Evolutionary conservation across 2,797 vertebrate genomes (phyloP).

Genomic region (Gorsachius magnificus): DNA sequence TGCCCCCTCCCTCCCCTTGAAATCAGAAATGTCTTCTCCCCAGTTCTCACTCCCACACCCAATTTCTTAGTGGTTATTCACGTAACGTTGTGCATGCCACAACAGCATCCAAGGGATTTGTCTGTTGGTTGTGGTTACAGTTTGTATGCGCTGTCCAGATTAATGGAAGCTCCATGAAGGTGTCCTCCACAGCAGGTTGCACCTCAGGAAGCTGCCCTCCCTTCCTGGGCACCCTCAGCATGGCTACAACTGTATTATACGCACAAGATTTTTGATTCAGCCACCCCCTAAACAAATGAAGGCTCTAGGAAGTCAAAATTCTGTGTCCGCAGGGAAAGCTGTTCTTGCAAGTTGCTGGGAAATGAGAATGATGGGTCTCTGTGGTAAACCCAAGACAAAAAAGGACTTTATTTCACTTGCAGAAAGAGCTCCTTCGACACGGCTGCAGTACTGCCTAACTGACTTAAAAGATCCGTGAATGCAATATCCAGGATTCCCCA

Average conservation of each 20-base stretch:
- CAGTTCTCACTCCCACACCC: neutral
- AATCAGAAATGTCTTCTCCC: neutral
- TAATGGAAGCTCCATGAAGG: neutral
- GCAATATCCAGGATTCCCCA: neutral
- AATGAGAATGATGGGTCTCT: neutral
- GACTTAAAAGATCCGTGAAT: neutral
- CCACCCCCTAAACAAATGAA: neutral
- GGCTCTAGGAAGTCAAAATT: neutral
- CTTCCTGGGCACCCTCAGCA: neutral
- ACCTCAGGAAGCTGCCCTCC: neutral
- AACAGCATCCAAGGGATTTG: neutral
- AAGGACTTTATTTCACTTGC: neutral
- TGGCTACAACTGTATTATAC: too few relatives aligned
- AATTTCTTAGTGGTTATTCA: neutral
- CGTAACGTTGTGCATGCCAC: neutral
- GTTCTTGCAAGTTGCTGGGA: neutral
- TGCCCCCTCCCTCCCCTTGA: neutral
- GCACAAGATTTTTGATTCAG: neutral
- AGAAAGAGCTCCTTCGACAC: neutral
- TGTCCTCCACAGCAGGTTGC: neutral
- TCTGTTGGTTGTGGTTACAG: neutral
- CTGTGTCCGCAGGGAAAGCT: neutral
- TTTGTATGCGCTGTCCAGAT: neutral
- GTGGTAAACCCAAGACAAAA: neutral
- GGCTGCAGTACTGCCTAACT: neutral